Percentiles rank a stretch among this genome's conserved stretches.
These are phyloP conservation scores for Embiotoca jacksoni DNA, from an alignment of 2,113 vertebrate genomes.

Conservation along the genomic window DNA sequence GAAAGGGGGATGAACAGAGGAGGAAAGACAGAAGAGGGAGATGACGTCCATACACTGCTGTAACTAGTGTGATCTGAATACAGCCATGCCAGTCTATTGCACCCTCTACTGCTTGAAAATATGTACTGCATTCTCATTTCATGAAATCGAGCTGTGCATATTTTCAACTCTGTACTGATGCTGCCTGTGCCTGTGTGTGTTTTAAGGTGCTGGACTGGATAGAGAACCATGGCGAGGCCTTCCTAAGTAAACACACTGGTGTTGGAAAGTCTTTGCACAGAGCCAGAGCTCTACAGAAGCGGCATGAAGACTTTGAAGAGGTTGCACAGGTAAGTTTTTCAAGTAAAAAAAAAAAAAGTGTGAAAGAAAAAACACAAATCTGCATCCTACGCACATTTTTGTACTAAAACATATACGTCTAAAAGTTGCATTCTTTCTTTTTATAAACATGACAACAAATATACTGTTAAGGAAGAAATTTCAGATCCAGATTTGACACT, in stretches of 20 bases:
- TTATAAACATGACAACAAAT: too few relatives aligned
- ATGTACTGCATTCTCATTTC: slow-evolving; percentile 29
- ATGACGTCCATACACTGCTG: slow-evolving; percentile 41
- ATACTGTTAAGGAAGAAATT: background rate
- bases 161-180: background rate
- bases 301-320: slow-evolving; percentile 98
- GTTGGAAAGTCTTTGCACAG: slow-evolving; percentile 97
- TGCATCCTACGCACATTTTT: background rate
- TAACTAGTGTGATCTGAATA: slow-evolving; percentile 22
- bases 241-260: slow-evolving; percentile 97
- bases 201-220: slow-evolving; percentile 97
- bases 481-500: background rate
- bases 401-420: background rate
- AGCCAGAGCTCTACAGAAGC: slow-evolving; percentile 95
- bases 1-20: background rate
- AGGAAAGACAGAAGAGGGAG: slow-evolving; percentile 8
- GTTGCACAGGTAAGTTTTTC: slow-evolving; percentile 92
- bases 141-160: background rate
- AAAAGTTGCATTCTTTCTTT: background rate
- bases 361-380: background rate
- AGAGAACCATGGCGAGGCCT: slow-evolving; percentile 98
- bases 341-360: background rate
- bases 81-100: slow-evolving; percentile 19
- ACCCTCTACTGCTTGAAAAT: slow-evolving; percentile 62
- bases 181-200: slow-evolving; percentile 15